Percentiles rank a stretch among this genome's conserved stretches.
Evolutionary conservation across 2,113 vertebrate species (phyloP).

Genomic region (Gnathonemus longibarbis): DNA sequence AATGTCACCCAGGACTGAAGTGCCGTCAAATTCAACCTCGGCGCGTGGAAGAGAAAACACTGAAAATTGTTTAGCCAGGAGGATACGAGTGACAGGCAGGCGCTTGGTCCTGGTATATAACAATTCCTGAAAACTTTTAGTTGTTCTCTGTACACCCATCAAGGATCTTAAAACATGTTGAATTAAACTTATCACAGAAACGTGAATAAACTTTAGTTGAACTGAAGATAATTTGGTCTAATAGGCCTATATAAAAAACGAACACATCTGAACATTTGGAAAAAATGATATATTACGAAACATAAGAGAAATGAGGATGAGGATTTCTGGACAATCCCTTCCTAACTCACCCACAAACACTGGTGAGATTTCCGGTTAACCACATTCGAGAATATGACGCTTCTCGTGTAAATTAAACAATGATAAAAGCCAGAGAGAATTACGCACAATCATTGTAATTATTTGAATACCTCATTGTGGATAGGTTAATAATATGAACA

Average conservation of each 20-base stretch:
- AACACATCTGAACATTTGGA: neutral
- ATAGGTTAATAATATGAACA: neutral
- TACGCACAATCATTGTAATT: neutral
- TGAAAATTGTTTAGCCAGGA: neutral
- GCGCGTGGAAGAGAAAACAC: conserved; percentile 20
- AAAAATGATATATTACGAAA: neutral
- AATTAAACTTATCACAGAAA: neutral
- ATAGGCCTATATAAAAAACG: neutral
- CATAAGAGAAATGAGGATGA: neutral
- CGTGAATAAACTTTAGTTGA: neutral
- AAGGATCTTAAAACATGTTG: neutral
- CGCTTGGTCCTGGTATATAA: neutral
- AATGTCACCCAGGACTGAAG: conserved; percentile 2
- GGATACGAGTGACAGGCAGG: neutral
- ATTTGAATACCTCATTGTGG: neutral
- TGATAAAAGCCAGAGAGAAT: neutral
- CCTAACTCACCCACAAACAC: neutral
- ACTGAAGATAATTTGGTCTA: neutral
- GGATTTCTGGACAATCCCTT: neutral
- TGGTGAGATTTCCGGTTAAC: neutral
- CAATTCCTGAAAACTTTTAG: neutral
- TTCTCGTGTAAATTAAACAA: neutral
- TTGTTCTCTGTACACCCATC: neutral
- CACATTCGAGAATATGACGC: neutral
- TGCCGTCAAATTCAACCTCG: conserved; percentile 16